Conservation (phyloP, 2,888 invertebrate genomes). For the Drosophila aldrichi region DNA sequence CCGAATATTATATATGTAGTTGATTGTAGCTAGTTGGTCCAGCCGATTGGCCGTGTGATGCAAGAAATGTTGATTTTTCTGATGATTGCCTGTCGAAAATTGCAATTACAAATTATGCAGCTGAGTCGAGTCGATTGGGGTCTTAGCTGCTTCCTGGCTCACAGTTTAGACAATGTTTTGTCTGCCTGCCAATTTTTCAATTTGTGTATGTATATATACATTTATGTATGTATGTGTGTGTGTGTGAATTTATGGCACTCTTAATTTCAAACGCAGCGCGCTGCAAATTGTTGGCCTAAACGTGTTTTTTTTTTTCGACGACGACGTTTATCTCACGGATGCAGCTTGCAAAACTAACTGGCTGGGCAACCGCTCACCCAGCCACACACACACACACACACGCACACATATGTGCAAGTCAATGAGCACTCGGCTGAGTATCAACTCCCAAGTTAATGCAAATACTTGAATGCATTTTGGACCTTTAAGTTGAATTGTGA, state of each 20-base stretch:
- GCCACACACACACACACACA: slow-evolving; percentile 20
- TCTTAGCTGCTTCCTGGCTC: slow-evolving; percentile 60
- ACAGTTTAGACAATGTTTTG: slow-evolving; percentile 58
- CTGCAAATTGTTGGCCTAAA: slow-evolving; percentile 51
- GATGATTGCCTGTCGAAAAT: slow-evolving; percentile 42
- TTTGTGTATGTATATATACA: slow-evolving; percentile 22
- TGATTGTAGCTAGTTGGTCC: slow-evolving; percentile 3
- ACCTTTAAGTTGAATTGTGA: slow-evolving; percentile 6
- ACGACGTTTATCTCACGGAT: slow-evolving; percentile 71
- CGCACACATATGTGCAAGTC: slow-evolving; percentile 35
- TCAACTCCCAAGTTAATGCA: slow-evolving; percentile 27
- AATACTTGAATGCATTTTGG: slow-evolving; percentile 26
- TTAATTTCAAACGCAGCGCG: slow-evolving; percentile 67
- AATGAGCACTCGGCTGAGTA: slow-evolving; percentile 26
- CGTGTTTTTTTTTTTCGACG: slow-evolving; percentile 59
- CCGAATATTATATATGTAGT: slow-evolving; percentile 22
- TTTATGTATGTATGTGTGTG: slow-evolving; percentile 8
- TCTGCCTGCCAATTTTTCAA: slow-evolving; percentile 43
- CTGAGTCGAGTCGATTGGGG: slow-evolving; percentile 14
- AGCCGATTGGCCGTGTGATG: slow-evolving; percentile 35
- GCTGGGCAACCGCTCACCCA: slow-evolving; percentile 47
- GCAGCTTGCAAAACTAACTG: slow-evolving; percentile 72
- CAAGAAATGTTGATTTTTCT: slow-evolving; percentile 26
- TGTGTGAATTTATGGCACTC: slow-evolving; percentile 53
- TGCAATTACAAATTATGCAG: slow-evolving; percentile 54